These are phyloP conservation scores for Pseudococcus longispinus DNA, from an alignment of 2,888 invertebrate genomes.

Conservation along the genomic window DNA sequence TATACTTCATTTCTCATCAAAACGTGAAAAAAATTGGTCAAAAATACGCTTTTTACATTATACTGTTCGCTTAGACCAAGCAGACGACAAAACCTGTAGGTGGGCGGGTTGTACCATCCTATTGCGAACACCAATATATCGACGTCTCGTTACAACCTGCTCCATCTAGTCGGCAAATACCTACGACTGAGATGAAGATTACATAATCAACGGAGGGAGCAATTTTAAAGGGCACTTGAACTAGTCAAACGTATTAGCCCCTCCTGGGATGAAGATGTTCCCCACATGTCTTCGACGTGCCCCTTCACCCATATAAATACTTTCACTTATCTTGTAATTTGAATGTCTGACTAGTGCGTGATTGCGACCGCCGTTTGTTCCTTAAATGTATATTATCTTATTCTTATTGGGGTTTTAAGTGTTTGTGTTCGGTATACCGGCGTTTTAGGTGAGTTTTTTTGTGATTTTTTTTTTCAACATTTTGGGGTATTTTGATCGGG, in stretches of 20 bases:
- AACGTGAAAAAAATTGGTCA: constrained; percentile 1
- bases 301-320: constrained; percentile 48
- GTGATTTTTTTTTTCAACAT: neutral
- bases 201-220: constrained; percentile 53
- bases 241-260: constrained; percentile 54
- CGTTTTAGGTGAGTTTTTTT: constrained; percentile 28
- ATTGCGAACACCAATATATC: neutral
- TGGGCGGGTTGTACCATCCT: neutral
- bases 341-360: constrained; percentile 42
- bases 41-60: neutral
- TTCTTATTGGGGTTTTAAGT: constrained; percentile 6
- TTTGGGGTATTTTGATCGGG: too few species aligned
- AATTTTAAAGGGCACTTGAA: constrained; percentile 55
- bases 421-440: constrained; percentile 5
- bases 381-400: neutral
- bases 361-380: constrained; percentile 41
- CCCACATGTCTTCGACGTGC: constrained; percentile 40
- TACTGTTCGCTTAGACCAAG: neutral
- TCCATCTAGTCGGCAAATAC: constrained; percentile 25
- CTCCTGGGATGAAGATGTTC: constrained; percentile 57
- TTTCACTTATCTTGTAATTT: constrained; percentile 51
- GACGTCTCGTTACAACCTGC: constrained; percentile 40
- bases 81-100: neutral
- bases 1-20: neutral
- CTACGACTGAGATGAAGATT: constrained; percentile 29